Evolutionary conservation across 2,113 vertebrate genomes (phyloP).

Genomic region (Hassar affinis): DNA sequence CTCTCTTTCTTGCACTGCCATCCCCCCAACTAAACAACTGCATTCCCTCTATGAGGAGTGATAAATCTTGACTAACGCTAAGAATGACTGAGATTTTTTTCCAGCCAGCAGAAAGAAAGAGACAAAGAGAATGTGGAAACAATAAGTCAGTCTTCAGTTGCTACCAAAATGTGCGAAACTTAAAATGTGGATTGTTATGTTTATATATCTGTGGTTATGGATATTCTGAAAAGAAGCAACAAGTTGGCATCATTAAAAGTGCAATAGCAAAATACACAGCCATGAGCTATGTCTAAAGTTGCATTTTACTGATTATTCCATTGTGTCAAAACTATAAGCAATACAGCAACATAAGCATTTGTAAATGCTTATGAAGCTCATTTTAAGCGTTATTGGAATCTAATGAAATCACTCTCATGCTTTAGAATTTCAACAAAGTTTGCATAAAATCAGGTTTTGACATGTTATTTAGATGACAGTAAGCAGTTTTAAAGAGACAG

Average conservation of each 20-base stretch:
- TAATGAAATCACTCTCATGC: background rate
- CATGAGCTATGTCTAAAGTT: background rate
- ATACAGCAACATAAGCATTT: background rate
- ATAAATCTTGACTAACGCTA: slow-evolving; percentile 24
- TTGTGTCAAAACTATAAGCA: background rate
- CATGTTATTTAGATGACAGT: background rate
- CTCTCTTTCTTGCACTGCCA: slow-evolving; percentile 23
- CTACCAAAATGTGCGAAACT: background rate
- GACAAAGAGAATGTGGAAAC: background rate
- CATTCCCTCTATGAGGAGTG: slow-evolving; percentile 10
- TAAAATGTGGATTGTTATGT: background rate
- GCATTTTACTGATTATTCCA: background rate
- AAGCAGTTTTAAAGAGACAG: background rate
- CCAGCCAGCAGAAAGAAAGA: slow-evolving; percentile 2
- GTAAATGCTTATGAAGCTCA: too few species aligned
- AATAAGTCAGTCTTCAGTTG: background rate
- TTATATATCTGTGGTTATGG: background rate
- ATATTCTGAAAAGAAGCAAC: background rate
- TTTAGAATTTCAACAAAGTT: background rate
- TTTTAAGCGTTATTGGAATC: background rate
- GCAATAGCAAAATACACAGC: background rate
- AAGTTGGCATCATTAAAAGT: background rate
- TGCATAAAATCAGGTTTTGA: background rate
- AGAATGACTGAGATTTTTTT: slow-evolving; percentile 32
- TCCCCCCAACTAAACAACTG: background rate